Conservation (phyloP, 1,140 invertebrate genomes). For the Lordiphosa collinella region DNA sequence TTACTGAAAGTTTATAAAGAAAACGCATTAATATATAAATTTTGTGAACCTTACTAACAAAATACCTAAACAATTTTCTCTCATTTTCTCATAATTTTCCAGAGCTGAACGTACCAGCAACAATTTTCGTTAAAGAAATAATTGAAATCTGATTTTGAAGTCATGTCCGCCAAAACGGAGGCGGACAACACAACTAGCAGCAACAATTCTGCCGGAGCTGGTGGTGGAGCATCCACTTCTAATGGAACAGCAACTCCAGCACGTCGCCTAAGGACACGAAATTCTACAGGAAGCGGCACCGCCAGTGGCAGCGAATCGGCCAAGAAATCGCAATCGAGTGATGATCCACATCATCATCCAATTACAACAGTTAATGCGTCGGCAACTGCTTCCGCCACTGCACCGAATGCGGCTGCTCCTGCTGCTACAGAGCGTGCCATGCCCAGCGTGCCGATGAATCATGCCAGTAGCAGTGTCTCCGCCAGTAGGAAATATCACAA, state of each 20-base stretch:
- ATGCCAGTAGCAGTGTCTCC: constrained; percentile 65
- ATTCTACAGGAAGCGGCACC: constrained; percentile 59
- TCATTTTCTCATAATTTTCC: constrained; percentile 3
- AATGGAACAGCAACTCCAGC: constrained; percentile 64
- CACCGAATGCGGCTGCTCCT: constrained; percentile 2
- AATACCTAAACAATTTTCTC: neutral
- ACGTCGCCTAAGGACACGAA: constrained; percentile 70
- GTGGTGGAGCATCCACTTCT: constrained; percentile 21
- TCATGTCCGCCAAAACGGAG: constrained; percentile 66
- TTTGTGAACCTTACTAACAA: neutral
- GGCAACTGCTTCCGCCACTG: constrained; percentile 7
- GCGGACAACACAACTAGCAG: constrained; percentile 45
- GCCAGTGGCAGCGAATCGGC: constrained; percentile 68
- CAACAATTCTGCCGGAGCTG: constrained; percentile 24
- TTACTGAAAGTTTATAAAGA: too few relatives aligned
- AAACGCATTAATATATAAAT: too few relatives aligned
- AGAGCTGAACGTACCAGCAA: constrained; percentile 31
- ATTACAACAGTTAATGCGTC: neutral
- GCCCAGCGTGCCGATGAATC: constrained; percentile 66
- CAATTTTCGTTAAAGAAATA: constrained; percentile 15
- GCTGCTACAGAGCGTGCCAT: constrained; percentile 50
- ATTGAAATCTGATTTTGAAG: constrained; percentile 27
- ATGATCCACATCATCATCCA: constrained; percentile 21
- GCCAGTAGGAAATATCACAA: constrained; percentile 74
- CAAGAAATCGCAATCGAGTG: constrained; percentile 39